phyloP scores from a whole-genome alignment of 2,888 invertebrate species.

The Antheraea yamamai region DNA sequence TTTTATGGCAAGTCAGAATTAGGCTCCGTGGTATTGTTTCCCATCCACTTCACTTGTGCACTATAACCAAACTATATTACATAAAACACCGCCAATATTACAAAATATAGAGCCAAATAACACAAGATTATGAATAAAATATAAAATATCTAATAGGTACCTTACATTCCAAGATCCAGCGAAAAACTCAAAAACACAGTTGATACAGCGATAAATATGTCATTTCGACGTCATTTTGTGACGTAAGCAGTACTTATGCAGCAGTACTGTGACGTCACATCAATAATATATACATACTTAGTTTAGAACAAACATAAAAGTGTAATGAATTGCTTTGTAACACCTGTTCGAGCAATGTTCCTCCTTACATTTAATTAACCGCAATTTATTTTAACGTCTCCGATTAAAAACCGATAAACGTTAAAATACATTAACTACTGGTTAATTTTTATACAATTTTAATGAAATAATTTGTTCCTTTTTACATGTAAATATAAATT shows the following conservation, averaged over 20 bases:
- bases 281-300: background rate
- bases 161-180: too few relatives aligned
- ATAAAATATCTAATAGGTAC: too few relatives aligned
- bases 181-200: background rate
- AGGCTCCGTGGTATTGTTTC: too few relatives aligned
- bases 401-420: conserved; percentile 6
- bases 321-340: background rate
- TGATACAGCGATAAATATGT: background rate
- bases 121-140: too few relatives aligned
- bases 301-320: background rate
- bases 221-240: background rate
- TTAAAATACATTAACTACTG: background rate
- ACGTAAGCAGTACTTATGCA: background rate
- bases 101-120: too few relatives aligned
- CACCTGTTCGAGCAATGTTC: background rate
- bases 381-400: background rate
- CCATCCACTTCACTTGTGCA: too few relatives aligned
- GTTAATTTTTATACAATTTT: conserved; percentile 5
- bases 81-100: too few relatives aligned
- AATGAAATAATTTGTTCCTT: background rate
- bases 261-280: background rate
- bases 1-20: too few relatives aligned
- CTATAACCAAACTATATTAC: too few relatives aligned
- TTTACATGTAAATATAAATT: background rate
- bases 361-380: conserved; percentile 15